Percentiles rank a stretch among this genome's conserved stretches.
Conservation (phyloP, 2,888 invertebrate genomes). For the Agonum fuliginosum region DNA sequence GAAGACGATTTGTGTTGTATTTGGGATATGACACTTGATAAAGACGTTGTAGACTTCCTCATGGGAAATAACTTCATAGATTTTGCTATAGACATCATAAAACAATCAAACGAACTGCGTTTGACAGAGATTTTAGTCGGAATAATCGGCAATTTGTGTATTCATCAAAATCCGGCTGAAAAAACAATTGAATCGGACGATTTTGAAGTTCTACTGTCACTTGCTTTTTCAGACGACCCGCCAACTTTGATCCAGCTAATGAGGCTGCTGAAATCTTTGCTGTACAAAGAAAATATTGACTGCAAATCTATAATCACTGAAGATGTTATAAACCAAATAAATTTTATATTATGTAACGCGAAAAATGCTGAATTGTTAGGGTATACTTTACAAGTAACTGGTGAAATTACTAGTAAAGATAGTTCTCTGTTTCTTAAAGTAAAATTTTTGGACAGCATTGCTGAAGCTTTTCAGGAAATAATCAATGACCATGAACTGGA, state of each 20-base stretch:
- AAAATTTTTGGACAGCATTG: constrained; percentile 25
- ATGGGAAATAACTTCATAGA: constrained; percentile 81
- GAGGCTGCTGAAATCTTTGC: constrained; percentile 78
- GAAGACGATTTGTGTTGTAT: constrained; percentile 85
- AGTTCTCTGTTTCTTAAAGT: constrained; percentile 9
- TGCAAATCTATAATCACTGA: constrained; percentile 66
- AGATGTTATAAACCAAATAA: constrained; percentile 77
- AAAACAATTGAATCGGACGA: constrained; percentile 76
- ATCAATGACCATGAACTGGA: constrained; percentile 35
- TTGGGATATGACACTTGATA: constrained; percentile 91
- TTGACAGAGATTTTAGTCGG: constrained; percentile 88
- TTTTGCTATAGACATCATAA: constrained; percentile 75
- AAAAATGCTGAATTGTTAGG: constrained; percentile 78
- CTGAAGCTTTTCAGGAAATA: constrained; percentile 49
- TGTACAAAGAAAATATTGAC: constrained; percentile 70
- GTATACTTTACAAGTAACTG: constrained; percentile 77
- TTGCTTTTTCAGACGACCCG: constrained; percentile 80
- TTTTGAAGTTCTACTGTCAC: constrained; percentile 75
- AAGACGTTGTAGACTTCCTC: constrained; percentile 83
- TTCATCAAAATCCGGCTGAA: constrained; percentile 78
- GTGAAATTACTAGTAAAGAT: constrained; percentile 65
- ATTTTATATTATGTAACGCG: constrained; percentile 85
- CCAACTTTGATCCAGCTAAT: constrained; percentile 84
- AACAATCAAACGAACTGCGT: constrained; percentile 78
- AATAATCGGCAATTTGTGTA: constrained; percentile 89